Percentiles rank a stretch among this genome's conserved stretches.
These are phyloP conservation scores for Ianthella basta DNA, from an alignment of 37 sponge, comb jelly and placozoan species.

Conservation along the genomic window DNA sequence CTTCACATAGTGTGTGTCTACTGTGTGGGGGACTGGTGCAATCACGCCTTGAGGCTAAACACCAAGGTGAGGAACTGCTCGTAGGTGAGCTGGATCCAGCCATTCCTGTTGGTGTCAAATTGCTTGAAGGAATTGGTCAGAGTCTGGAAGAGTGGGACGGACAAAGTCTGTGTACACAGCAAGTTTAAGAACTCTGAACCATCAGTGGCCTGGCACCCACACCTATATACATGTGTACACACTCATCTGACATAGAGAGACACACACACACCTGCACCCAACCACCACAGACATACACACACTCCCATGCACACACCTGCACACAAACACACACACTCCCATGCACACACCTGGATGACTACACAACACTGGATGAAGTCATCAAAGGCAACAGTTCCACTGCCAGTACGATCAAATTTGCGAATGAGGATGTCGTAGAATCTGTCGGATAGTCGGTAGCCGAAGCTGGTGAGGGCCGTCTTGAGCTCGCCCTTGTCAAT, in stretches of 20 bases:
- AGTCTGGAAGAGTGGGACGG: slow-evolving; percentile 55
- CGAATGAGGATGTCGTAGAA: slow-evolving; percentile 87
- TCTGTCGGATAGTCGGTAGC: slow-evolving; percentile 89
- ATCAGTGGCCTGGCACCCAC: background rate
- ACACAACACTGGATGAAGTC: slow-evolving; percentile 99
- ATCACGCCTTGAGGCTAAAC: slow-evolving; percentile 79
- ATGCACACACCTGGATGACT: slow-evolving; percentile 82
- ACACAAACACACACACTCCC: background rate
- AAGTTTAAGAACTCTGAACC: too few relatives aligned
- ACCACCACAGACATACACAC: too few relatives aligned
- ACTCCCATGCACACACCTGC: too few relatives aligned
- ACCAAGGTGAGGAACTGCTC: slow-evolving; percentile 97
- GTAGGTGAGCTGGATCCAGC: slow-evolving; percentile 95
- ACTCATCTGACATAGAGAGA: too few relatives aligned
- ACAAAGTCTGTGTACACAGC: too few relatives aligned
- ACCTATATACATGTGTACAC: background rate
- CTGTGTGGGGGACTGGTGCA: background rate
- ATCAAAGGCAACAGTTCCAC: slow-evolving; percentile 90
- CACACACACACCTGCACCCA: too few relatives aligned
- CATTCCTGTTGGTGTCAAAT: slow-evolving; percentile 91
- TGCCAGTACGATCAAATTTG: slow-evolving; percentile 96
- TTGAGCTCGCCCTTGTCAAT: slow-evolving; percentile 95
- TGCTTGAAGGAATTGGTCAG: slow-evolving; percentile 92
- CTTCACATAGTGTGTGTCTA: background rate
- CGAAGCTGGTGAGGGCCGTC: slow-evolving; percentile 69